phyloP scores from a whole-genome alignment of 2,113 vertebrate genomes.

The Plotosus lineatus region DNA sequence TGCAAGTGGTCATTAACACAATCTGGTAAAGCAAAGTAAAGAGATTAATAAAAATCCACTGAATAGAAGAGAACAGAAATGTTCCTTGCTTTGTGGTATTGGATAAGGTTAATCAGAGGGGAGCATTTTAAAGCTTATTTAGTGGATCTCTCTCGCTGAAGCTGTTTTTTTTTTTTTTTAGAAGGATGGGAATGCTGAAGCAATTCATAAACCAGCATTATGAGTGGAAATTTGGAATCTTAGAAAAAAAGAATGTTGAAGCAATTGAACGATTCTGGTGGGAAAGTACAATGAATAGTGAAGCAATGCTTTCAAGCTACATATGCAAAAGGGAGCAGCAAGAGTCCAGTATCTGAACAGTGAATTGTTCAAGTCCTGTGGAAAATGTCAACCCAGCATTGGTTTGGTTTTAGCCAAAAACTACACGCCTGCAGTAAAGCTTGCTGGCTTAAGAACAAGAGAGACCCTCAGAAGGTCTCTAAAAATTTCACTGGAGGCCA shows the following conservation, averaged over 20 bases:
- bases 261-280: slow-evolving; percentile 37
- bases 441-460: background rate
- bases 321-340: slow-evolving; percentile 5
- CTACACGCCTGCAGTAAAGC: background rate
- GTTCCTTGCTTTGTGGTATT: slow-evolving; percentile 8
- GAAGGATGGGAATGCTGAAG: slow-evolving; percentile 39
- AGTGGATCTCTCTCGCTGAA: slow-evolving; percentile 8
- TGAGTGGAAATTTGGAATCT: slow-evolving; percentile 52
- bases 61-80: slow-evolving; percentile 20
- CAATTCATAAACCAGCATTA: background rate
- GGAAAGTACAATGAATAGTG: slow-evolving; percentile 4
- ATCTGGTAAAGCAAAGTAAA: slow-evolving; percentile 32
- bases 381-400: slow-evolving; percentile 31
- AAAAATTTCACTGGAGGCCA: slow-evolving; percentile 50
- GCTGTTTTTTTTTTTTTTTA: slow-evolving; percentile 48
- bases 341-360: background rate
- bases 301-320: slow-evolving; percentile 38
- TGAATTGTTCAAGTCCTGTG: slow-evolving; percentile 6
- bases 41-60: slow-evolving; percentile 27
- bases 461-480: slow-evolving; percentile 7
- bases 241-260: slow-evolving; percentile 44
- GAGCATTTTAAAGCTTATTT: slow-evolving; percentile 39
- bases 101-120: slow-evolving; percentile 22
- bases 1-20: slow-evolving; percentile 33
- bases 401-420: slow-evolving; percentile 19